Evolutionary conservation across 2,888 invertebrate genomes (phyloP).

Genomic region (Tenthredo mesomela): DNA sequence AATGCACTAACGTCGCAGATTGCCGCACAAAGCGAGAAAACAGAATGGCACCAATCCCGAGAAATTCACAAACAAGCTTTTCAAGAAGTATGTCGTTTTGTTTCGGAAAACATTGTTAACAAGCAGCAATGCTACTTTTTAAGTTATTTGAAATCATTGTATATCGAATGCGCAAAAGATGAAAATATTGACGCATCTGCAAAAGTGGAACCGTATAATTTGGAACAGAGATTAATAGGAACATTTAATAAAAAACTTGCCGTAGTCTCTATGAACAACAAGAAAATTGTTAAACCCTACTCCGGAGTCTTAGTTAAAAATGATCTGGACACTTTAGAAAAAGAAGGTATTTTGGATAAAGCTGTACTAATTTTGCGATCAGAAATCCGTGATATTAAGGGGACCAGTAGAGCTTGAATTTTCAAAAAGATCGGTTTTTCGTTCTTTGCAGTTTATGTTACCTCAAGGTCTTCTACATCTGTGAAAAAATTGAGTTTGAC

Average conservation of each 20-base stretch:
- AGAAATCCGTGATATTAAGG: too few relatives aligned
- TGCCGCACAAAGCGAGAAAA: conserved; percentile 40
- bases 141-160: conserved; percentile 42
- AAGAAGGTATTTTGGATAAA: conserved; percentile 56
- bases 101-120: conserved; percentile 46
- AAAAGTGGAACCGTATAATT: conserved; percentile 51
- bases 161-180: conserved; percentile 24
- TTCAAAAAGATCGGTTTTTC: too few relatives aligned
- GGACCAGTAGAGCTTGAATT: too few relatives aligned
- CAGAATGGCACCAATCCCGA: conserved; percentile 52
- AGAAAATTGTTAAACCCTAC: conserved; percentile 58
- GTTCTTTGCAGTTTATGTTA: too few relatives aligned
- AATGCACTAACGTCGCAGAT: too few relatives aligned
- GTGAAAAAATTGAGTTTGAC: too few relatives aligned
- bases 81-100: conserved; percentile 52
- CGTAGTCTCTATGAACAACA: conserved; percentile 46
- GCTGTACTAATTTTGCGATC: too few relatives aligned
- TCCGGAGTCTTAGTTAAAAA: conserved; percentile 55
- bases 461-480: too few relatives aligned
- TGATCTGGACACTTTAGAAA: conserved; percentile 53
- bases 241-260: conserved; percentile 53
- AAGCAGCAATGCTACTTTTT: conserved; percentile 50
- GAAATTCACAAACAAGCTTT: conserved; percentile 48
- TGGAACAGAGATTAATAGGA: conserved; percentile 53
- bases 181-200: conserved; percentile 20